These are phyloP conservation scores for Trissoscelio sp. DNA, from an alignment of 2,888 invertebrate species.

Conservation along the genomic window DNA sequence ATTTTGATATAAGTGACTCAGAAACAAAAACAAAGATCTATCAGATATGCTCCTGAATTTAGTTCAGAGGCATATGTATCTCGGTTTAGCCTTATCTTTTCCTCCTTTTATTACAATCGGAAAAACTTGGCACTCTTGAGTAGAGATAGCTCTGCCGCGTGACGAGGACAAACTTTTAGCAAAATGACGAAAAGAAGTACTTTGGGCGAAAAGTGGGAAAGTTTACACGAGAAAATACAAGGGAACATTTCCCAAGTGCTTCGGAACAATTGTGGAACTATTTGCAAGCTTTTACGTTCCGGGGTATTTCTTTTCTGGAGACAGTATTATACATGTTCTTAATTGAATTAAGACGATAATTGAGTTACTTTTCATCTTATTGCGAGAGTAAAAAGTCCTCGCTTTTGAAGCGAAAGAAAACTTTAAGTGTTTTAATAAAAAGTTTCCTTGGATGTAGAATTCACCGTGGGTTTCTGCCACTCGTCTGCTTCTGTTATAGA, in stretches of 20 bases:
- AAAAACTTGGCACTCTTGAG: slow-evolving; percentile 9
- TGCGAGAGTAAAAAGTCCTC: slow-evolving; percentile 2
- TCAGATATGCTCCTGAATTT: no score
- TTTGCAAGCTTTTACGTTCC: slow-evolving; percentile 8
- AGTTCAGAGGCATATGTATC: no score
- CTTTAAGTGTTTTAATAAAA: slow-evolving; percentile 40
- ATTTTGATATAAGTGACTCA: no score
- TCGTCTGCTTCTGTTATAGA: slow-evolving; percentile 30
- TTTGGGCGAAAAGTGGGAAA: slow-evolving; percentile 7
- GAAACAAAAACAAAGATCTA: no score
- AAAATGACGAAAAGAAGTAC: background rate
- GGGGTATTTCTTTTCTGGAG: background rate
- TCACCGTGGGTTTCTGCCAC: background rate
- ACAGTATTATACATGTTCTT: background rate
- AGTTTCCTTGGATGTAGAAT: slow-evolving; percentile 2
- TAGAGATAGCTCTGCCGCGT: background rate
- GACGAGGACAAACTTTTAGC: background rate
- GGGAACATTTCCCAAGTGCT: background rate
- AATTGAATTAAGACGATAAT: slow-evolving; percentile 31
- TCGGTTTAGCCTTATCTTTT: no score
- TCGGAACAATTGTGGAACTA: slow-evolving; percentile 7
- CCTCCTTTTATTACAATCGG: background rate
- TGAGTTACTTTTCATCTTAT: slow-evolving; percentile 10
- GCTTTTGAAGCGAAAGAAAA: slow-evolving; percentile 7
- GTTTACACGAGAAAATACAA: slow-evolving; percentile 10